Base-by-base conservation (phyloP, 1,140 invertebrate genomes). In the Achroia grisella region DNA sequence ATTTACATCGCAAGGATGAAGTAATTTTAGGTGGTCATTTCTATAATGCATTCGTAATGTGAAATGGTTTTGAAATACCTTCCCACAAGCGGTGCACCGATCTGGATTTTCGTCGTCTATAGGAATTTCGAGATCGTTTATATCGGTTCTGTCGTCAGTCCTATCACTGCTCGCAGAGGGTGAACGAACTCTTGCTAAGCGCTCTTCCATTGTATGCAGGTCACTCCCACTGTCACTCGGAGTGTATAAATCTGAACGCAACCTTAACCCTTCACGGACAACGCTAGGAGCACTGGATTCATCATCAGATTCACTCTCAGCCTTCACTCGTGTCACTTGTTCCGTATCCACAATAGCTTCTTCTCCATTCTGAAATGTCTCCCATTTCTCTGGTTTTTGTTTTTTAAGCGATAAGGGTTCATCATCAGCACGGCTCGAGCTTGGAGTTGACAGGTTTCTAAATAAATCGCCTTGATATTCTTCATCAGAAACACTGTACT, bases 21-120 rank as follows among this genome's bases (percentile, higher is more conserved):
- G 95, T 56, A 97, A 74, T 71, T 97, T 97, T 33, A 97, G 88
- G 80, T 97, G 96, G 10, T 96, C 95, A 73, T 95, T 97, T 82
- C 95, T 94, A 79, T 95, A 97, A 70, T 97, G 96, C 11, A 94
- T 95, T 65, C 96, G 96, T 17, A 97, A 91, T 10, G 93, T 93
- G 72, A 97, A 97, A 77, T 95, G 94, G 76, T 96, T 97, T 68
- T 95, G 94, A 88, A 97, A 97, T 67, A 94, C 90, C 84, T 97
- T 96, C n/a, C 94, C 94, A 73, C 96, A 98, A 3, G 93, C 93
- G 0, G 93, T 92, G 82, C 96, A 98, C 44, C 93, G 88, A 15
- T 94, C 89, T 0, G 95, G 95, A 71, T 95, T 94, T 31, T 91
- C 90, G 36, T 90, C 82, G 48, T 87, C 94, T 31, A 96, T 90